These are phyloP conservation scores for Orientallactaga bullata DNA, from an alignment of 2,113 vertebrate genomes.

Conservation along the genomic window DNA sequence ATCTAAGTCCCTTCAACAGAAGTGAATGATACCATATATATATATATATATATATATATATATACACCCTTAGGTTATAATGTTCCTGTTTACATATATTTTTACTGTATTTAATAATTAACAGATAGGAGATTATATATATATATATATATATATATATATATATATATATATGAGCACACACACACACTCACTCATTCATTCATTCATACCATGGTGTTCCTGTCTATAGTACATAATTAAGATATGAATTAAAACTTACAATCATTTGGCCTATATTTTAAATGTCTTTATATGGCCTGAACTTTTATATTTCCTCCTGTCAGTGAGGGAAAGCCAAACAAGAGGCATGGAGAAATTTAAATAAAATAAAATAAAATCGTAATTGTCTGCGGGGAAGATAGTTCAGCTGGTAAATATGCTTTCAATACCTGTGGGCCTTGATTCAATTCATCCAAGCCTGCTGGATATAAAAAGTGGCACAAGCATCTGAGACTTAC, in stretches of 20 bases:
- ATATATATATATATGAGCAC: not conserved
- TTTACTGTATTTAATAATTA: no score
- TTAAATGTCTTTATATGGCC: not conserved
- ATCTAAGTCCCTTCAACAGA: not conserved
- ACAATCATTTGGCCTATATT: not conserved
- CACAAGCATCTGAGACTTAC: no score
- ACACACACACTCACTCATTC: no score
- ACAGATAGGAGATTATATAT: no score
- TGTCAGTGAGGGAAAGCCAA: not conserved
- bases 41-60: not conserved
- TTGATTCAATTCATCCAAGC: no score
- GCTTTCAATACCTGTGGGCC: no score
- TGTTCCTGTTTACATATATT: no score
- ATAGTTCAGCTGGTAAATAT: no score
- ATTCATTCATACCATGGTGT: not conserved
- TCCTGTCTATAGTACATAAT: not conserved
- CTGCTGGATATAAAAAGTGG: no score
- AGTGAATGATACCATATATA: not conserved
- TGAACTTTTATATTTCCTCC: not conserved
- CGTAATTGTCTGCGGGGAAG: no score
- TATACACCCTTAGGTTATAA: no score
- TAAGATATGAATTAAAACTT: not conserved
- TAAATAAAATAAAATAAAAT: not conserved
- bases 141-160: not conserved
- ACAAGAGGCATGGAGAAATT: not conserved